Evolutionary conservation across 2,888 invertebrate species (phyloP), one percentile per base, ranked within the genome.

Genomic region (Tenthredo livida): DNA sequence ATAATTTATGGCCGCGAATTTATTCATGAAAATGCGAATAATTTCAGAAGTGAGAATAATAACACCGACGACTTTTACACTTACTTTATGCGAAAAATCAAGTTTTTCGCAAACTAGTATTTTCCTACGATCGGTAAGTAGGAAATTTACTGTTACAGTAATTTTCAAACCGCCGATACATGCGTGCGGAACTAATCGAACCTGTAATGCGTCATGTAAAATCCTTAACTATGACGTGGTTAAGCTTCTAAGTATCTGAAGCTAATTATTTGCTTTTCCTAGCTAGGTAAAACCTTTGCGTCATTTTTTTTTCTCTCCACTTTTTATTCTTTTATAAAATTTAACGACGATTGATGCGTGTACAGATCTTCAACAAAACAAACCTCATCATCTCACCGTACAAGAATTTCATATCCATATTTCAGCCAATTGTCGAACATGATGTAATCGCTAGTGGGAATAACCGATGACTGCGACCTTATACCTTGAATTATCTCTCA

Each of bases 381-480:
- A 54, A 7, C 54, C n/a, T 54, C 54, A 54, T 54, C 33, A 25
- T 25, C 21, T 67, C 67, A 67, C 67, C 29, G 33, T 67, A 10
- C 12, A 25, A 72, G 72, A 40, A 75, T 75, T 40, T 12, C 21
- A 70, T 33, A 70, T 70, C 70, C 70, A 47, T 21, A 47, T 21
- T 75, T 43, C n/a, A 47, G 21, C n/a, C 43, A 25, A 70, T 37
- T 15, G 29, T 67, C 25, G 3, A 67, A 25, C 12, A 50, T 77
- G 77, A 77, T 77, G 77, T 77, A 77, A 77, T 17, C n/a, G 21
- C 12, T 77, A 77, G 54, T n/a, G 17, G 50, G 77, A 77, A 77
- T 77, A 54, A 77, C 50, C 77, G 77, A 77, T 77, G 77, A 77
- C 77, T 77, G n/a, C n/a, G 77, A 77, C 54, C 77, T 29, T 43